Percentiles rank a stretch among this genome's conserved stretches.
Conservation (phyloP, 1,140 invertebrate genomes). For the Oncopodura yosiiana region DNA sequence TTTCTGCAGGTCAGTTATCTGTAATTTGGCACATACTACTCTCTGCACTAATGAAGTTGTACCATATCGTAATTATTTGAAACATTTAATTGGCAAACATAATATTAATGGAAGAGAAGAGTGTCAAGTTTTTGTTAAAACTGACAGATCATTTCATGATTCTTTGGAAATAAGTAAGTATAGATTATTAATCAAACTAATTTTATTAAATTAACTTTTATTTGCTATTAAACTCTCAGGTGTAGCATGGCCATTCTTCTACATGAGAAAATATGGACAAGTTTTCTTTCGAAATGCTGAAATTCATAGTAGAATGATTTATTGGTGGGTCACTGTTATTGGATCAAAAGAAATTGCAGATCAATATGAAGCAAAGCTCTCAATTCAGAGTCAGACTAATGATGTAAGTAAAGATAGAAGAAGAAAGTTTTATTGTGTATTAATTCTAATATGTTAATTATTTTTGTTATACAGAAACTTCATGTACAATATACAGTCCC, state of each 20-base stretch:
- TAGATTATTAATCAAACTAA: not conserved
- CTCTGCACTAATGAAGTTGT: not conserved
- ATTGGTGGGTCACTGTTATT: constrained; percentile 7
- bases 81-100: not conserved
- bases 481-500: constrained; percentile 1
- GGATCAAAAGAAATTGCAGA: not conserved
- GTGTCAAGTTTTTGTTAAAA: no score
- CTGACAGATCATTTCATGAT: no score
- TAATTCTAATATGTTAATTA: no score
- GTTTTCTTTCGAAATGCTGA: not conserved
- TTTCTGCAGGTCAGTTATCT: constrained; percentile 2
- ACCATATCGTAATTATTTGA: not conserved
- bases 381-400: not conserved
- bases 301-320: not conserved
- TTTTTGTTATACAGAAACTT: not conserved
- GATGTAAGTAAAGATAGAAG: no score
- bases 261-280: not conserved
- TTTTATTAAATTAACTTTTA: not conserved
- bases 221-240: no score
- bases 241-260: not conserved
- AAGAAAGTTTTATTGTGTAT: no score
- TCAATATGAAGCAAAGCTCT: not conserved
- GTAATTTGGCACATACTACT: not conserved
- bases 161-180: not conserved
- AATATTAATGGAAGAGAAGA: no score